Conservation (phyloP, 2,113 vertebrate species). For the Enhydra lutris region DNA sequence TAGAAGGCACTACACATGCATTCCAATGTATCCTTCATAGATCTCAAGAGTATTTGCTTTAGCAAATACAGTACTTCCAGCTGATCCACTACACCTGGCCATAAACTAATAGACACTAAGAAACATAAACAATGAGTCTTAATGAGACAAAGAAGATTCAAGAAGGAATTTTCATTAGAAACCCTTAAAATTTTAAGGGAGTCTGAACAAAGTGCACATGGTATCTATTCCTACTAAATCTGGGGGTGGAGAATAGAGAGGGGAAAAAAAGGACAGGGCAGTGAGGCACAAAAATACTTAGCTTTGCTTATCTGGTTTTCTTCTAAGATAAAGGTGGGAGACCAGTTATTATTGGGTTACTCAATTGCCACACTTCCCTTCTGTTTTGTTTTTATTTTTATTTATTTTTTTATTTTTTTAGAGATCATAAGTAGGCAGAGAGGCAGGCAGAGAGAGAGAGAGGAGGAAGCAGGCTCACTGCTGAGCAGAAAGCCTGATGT, state of each 20-base stretch:
- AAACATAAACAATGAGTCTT: background rate
- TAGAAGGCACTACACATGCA: background rate
- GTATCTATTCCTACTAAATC: background rate
- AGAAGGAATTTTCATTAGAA: slow-evolving; percentile 1
- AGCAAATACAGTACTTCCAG: background rate
- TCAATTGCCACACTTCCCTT: background rate
- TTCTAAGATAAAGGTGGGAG: background rate
- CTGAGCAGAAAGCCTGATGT: too few species aligned
- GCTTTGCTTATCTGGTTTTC: background rate
- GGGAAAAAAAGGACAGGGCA: background rate
- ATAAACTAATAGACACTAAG: background rate
- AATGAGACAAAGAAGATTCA: background rate
- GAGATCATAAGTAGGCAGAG: too few species aligned
- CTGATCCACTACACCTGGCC: background rate
- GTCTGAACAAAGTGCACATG: background rate
- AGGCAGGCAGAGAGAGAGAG: too few species aligned
- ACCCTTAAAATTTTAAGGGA: background rate
- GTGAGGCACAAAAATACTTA: background rate
- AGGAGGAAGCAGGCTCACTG: too few species aligned
- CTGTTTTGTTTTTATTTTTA: background rate
- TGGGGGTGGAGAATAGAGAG: background rate
- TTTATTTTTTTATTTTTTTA: background rate
- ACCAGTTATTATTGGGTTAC: background rate
- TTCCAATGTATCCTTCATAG: background rate
- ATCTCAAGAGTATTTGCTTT: background rate